Evolutionary conservation across 1,140 invertebrate genomes (phyloP).

Genomic region (Coelopa frigida): DNA sequence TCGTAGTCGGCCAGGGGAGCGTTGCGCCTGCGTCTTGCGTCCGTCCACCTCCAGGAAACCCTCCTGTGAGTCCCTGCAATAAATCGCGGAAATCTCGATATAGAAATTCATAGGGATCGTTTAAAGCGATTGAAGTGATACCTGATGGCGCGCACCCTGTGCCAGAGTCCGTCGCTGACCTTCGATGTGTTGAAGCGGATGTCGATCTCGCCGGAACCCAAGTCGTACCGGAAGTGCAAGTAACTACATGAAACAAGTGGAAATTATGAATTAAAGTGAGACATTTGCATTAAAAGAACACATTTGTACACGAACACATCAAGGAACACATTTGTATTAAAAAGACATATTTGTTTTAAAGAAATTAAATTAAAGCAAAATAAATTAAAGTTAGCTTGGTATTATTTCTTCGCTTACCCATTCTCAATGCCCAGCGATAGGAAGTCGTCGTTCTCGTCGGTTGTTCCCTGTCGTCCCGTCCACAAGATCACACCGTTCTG

Average conservation of each 20-base stretch:
- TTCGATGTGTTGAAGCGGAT: conserved; percentile 79
- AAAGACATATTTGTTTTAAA: neutral
- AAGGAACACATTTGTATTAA: neutral
- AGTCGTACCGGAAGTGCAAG: conserved; percentile 54
- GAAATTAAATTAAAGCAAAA: neutral
- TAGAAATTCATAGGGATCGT: neutral
- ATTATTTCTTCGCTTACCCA: conserved; percentile 51
- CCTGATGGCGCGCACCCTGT: conserved; percentile 80
- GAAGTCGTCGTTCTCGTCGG: conserved; percentile 67
- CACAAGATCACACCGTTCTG: conserved; percentile 74
- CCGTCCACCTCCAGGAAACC: conserved; percentile 80
- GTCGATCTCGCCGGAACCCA: conserved; percentile 68
- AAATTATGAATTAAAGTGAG: neutral
- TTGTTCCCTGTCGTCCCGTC: conserved; percentile 67
- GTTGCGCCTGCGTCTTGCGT: conserved; percentile 64
- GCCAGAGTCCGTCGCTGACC: conserved; percentile 88
- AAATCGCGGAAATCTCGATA: conserved; percentile 18
- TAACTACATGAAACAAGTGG: conserved; percentile 39
- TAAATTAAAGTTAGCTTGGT: neutral
- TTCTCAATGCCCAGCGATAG: conserved; percentile 75
- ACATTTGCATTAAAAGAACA: neutral
- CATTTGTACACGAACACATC: neutral
- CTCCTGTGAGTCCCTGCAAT: conserved; percentile 75
- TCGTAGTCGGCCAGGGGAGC: conserved; percentile 73
- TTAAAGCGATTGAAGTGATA: conserved; percentile 39